Base-by-base conservation (phyloP, 2,797 vertebrate species). In the Meda fulgida region DNA sequence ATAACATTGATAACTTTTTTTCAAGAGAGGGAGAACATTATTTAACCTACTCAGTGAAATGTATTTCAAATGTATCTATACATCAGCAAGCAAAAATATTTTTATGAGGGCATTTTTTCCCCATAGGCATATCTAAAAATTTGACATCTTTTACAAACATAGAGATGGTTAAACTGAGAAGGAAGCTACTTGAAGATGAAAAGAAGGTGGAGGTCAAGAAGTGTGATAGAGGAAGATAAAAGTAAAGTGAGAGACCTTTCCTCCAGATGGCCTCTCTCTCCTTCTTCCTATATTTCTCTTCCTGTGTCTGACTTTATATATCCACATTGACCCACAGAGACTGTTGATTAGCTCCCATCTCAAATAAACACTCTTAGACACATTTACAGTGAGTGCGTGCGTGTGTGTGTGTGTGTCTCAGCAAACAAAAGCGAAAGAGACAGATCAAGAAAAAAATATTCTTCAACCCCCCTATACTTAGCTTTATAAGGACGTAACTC, bases 311-410 rank as follows among this genome's bases (percentile, higher is more conserved):
- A 87, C 67, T 23, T 6, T 66, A 65, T 86, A 40, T 88, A 80
- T 87, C 75, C 53, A 53, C 60, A 48, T 6, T 46, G 83, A 67
- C 83, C 85, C 72, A 70, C 79, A 87, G 86, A 81, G 67, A 70
- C 85, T 81, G 85, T 66, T 84, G 83, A 81, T 83, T 83, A 82
- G 78, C 81, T 77, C 46, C 82, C 14, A 14, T 60, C 53, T 69
- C 43, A 89, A 86, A 89, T 88, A 87, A 85, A 88, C 77, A 80
- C 79, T 86, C 84, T 89, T 85, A 88, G 78, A 82, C 78, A 75
- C 85, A 87, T 78, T 85, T 84, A 76, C 51, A 18, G 5, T 43
- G 9, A 9, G 40, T 43, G n/a, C n/a, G 79, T 78, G 80, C 72
- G 40, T 29, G 34, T 40, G 21, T 40, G 66, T 87, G 79, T 83